Percentiles rank a stretch among this genome's conserved stretches.
phyloP scores from a whole-genome alignment of 2,888 invertebrate species.

The Machimus atricapillus region DNA sequence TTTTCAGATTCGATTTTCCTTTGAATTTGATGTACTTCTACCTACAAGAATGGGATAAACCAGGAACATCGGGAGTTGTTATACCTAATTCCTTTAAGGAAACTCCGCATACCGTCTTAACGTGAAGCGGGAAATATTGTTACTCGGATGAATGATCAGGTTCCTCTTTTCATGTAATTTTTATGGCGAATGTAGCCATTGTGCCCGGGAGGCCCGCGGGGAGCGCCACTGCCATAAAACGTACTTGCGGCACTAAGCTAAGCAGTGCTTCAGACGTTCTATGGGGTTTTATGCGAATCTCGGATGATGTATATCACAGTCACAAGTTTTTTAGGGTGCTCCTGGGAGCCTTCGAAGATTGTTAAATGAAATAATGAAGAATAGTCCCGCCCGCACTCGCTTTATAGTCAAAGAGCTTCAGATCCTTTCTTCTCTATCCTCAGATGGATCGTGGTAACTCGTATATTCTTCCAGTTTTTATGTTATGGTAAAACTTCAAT shows the following conservation, averaged over 20 bases:
- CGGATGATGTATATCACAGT: neutral
- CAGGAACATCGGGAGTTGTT: neutral
- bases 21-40: neutral
- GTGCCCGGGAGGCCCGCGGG: neutral
- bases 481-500: too few relatives aligned
- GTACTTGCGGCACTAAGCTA: neutral
- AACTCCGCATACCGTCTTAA: neutral
- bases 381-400: neutral
- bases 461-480: too few relatives aligned
- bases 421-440: too few relatives aligned
- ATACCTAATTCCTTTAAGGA: neutral
- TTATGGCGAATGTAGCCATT: neutral
- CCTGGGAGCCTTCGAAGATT: neutral
- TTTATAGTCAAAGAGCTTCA: neutral
- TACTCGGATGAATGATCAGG: neutral
- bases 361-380: neutral
- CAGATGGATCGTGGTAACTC: too few relatives aligned
- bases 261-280: neutral
- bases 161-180: neutral
- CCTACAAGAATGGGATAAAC: neutral
- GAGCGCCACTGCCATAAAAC: neutral
- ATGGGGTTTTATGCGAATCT: neutral
- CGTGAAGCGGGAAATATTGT: neutral
- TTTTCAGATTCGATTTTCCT: conserved; percentile 2
- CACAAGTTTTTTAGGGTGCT: neutral